A percentile compares a stretch with the other conserved stretches of the same genome.
Conservation (phyloP, 2,113 vertebrate genomes). For the Myrmecophaga tridactyla region DNA sequence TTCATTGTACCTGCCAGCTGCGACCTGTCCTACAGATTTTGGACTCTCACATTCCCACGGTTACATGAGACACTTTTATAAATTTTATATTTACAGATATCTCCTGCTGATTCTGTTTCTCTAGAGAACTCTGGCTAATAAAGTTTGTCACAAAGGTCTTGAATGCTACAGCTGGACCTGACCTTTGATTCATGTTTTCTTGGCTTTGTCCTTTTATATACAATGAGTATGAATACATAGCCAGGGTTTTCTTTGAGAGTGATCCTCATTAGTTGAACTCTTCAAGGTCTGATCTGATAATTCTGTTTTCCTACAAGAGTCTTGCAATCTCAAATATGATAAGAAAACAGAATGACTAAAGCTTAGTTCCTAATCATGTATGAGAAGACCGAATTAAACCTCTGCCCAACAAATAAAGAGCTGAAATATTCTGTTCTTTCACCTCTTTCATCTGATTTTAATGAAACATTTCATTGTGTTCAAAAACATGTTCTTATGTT, state of each 20-base stretch:
- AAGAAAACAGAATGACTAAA: background rate
- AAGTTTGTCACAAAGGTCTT: too few relatives aligned
- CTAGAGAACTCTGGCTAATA: too few relatives aligned
- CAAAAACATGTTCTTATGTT: background rate
- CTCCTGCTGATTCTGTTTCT: too few relatives aligned
- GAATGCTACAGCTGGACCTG: background rate
- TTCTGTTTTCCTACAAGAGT: background rate
- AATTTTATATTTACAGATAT: too few relatives aligned
- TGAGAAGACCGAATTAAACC: background rate
- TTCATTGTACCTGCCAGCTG: too few relatives aligned
- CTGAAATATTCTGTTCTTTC: background rate
- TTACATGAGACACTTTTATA: too few relatives aligned
- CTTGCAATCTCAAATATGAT: background rate
- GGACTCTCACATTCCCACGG: too few relatives aligned
- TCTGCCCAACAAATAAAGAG: background rate
- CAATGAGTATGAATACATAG: background rate
- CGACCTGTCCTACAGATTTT: too few relatives aligned
- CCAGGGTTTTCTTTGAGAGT: background rate
- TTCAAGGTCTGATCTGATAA: background rate
- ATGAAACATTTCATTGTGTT: background rate
- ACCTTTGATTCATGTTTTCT: background rate
- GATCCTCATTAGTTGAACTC: background rate
- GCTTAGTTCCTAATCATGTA: background rate
- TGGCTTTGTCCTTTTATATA: background rate
- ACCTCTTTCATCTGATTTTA: background rate